Percentiles rank a stretch among this genome's conserved stretches.
Evolutionary conservation across 2,888 invertebrate species (phyloP).

Genomic region (Beris chalybata): DNA sequence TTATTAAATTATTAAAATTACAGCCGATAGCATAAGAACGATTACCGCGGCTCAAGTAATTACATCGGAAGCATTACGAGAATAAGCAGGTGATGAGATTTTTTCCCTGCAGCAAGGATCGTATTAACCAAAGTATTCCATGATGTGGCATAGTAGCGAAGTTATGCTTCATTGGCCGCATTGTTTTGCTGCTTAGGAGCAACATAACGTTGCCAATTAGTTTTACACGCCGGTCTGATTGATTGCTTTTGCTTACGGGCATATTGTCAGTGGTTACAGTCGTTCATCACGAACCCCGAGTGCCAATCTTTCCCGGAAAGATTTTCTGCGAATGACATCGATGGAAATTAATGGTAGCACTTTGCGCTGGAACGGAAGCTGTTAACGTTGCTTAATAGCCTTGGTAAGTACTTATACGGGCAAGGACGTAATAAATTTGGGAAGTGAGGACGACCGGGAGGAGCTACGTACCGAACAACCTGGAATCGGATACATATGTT

Average conservation of each 20-base stretch:
- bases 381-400: slow-evolving; percentile 27
- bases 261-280: slow-evolving; percentile 1
- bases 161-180: neutral
- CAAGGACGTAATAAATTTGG: slow-evolving; percentile 17
- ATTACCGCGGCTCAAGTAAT: slow-evolving; percentile 20
- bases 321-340: slow-evolving; percentile 29
- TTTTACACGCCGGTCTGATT: slow-evolving; percentile 23
- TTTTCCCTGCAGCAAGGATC: slow-evolving; percentile 9
- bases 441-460: too few species aligned
- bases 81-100: slow-evolving; percentile 28
- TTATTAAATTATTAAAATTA: slow-evolving; percentile 26
- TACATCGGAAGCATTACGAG: slow-evolving; percentile 6
- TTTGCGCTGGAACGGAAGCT: slow-evolving; percentile 19
- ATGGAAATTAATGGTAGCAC: slow-evolving; percentile 32
- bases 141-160: neutral
- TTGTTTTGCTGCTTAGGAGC: too few species aligned
- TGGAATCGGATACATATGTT: slow-evolving; percentile 17
- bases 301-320: slow-evolving; percentile 25
- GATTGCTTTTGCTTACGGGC: slow-evolving; percentile 19
- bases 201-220: slow-evolving; percentile 24
- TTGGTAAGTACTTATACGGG: slow-evolving; percentile 19
- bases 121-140: slow-evolving; percentile 20
- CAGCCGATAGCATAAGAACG: slow-evolving; percentile 16
- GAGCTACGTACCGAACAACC: neutral
- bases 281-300: slow-evolving; percentile 1